Evolutionary conservation across 2,113 vertebrate species (phyloP).

Genomic region (Larimichthys crocea): DNA sequence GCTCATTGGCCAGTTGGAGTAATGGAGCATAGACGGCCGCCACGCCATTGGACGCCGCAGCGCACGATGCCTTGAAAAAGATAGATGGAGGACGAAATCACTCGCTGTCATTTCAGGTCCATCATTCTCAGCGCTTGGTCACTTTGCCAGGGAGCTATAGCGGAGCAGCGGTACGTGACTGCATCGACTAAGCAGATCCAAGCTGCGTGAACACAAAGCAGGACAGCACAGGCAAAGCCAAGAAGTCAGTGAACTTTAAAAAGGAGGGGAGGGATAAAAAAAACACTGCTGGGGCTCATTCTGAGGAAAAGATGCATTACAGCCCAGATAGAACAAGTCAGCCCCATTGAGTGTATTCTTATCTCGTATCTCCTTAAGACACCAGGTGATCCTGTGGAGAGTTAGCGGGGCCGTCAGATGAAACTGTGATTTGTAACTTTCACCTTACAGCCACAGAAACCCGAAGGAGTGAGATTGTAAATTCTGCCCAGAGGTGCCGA

Average conservation of each 20-base stretch:
- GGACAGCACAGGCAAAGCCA: background rate
- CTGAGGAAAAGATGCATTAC: constrained; percentile 40
- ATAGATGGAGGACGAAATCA: constrained; percentile 70
- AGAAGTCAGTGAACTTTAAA: constrained; percentile 48
- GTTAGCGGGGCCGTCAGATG: constrained; percentile 42
- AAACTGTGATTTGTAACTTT: constrained; percentile 70
- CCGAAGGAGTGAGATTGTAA: constrained; percentile 36
- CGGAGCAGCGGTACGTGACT: constrained; percentile 41
- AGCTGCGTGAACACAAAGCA: constrained; percentile 21
- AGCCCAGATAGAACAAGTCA: constrained; percentile 45
- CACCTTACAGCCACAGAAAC: constrained; percentile 51
- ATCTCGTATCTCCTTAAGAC: constrained; percentile 55
- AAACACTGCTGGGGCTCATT: constrained; percentile 11
- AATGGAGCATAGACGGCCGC: constrained; percentile 62
- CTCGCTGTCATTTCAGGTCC: constrained; percentile 64
- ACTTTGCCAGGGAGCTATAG: constrained; percentile 47
- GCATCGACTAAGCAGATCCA: constrained; percentile 33
- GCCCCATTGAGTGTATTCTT: constrained; percentile 44
- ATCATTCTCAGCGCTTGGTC: constrained; percentile 68
- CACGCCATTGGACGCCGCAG: constrained; percentile 45
- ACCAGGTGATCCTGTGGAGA: constrained; percentile 51
- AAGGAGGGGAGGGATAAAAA: background rate
- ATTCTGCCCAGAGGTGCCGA: constrained; percentile 57
- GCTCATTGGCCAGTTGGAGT: constrained; percentile 69
- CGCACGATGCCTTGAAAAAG: constrained; percentile 50